Evolutionary conservation across 2,113 vertebrate species (phyloP), one percentile per base, ranked within the genome.

Genomic region (Melozone crissalis): DNA sequence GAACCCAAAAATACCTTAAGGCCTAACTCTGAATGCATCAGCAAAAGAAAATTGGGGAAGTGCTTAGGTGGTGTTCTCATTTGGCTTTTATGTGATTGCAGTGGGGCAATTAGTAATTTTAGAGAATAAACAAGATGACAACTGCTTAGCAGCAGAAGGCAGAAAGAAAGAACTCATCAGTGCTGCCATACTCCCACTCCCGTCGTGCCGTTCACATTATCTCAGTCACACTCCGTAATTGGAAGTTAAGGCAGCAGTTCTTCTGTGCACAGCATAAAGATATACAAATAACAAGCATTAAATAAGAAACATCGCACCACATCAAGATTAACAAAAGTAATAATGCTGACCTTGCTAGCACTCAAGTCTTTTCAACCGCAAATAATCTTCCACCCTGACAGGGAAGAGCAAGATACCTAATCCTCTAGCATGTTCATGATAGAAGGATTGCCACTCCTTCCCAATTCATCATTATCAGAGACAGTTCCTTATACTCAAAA

Each of bases 261-360:
- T 94, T 93, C 74, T 88, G 79, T 58, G 61, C 66, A 61, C 39
- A 78, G 39, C 73, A 92, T 82, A 82, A 95, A 94, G 92, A 78
- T 95, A 94, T 90, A 95, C 84, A 96, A 95, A 97, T 94, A 95
- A 95, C 94, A 96, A 95, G 72, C 95, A 96, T 96, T 96, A 97
- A 97, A 96, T 84, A 96, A 96, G 94, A 97, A 97, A 96, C 94
- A 97, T 96, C 11, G 0, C 86, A 79, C 91, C 75, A 84, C 69
- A 90, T 82, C 23, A 58, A 96, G 90, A 97, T 96, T 97, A 97
- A 96, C 95, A 94, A 93, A 96, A 95, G 88, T 94, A 96, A 97
- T 97, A 97, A 84, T 95, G 97, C 96, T 95, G 94, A 97, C 96
- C 90, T 91, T 88, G 97, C 95, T 95, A 89, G 67, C 79, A 80